Evolutionary conservation across 2,797 vertebrate species (phyloP).

Genomic region (Tarsius wallacei): DNA sequence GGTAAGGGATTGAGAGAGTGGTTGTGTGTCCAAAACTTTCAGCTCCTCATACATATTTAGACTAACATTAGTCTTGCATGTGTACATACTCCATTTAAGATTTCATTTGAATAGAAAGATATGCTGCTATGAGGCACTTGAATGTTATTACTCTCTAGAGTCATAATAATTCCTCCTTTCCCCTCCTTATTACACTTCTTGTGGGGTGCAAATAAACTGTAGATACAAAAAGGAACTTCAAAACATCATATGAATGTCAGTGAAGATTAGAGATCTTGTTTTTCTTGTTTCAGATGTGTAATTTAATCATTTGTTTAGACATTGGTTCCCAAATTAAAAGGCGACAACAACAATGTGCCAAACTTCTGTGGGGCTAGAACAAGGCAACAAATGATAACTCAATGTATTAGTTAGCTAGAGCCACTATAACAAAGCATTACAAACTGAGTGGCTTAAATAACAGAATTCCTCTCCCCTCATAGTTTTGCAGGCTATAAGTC

Average conservation of each 20-base stretch:
- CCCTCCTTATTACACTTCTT: constrained; percentile 1
- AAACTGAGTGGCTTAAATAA: background rate
- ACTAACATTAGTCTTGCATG: background rate
- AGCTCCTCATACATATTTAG: background rate
- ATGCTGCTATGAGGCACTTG: background rate
- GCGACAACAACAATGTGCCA: background rate
- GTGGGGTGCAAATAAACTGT: background rate
- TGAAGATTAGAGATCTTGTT: background rate
- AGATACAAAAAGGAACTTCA: background rate
- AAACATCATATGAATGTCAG: background rate
- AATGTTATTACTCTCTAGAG: background rate
- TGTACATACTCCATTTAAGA: background rate
- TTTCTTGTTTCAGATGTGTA: background rate
- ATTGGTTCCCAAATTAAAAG: background rate
- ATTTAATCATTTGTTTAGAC: constrained; percentile 1
- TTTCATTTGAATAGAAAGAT: constrained; percentile 6
- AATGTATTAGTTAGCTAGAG: background rate
- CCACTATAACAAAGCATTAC: background rate
- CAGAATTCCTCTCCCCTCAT: background rate
- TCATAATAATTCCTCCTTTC: background rate
- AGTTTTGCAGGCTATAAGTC: background rate
- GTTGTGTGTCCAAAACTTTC: background rate
- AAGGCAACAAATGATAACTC: background rate
- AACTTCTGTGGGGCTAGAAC: background rate
- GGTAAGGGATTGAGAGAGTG: background rate